Evolutionary conservation across 2,797 vertebrate species (phyloP).

Genomic region (Tapera naevia): DNA sequence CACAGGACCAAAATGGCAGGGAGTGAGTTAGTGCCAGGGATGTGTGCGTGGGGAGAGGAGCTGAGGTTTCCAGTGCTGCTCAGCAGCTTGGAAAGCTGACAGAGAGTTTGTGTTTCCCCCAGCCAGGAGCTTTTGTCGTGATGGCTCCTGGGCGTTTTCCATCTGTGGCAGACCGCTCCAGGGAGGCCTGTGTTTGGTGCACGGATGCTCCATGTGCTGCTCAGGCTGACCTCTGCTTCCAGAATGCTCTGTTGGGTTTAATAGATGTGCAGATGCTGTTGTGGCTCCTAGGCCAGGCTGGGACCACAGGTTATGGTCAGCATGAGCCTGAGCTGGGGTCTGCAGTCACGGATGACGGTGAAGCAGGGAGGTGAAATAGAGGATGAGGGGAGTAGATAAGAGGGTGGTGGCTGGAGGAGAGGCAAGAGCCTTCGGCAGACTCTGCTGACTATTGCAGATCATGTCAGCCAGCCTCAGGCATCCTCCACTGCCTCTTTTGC

Average conservation of each 20-base stretch:
- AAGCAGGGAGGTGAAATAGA: not conserved
- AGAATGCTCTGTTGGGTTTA: not conserved
- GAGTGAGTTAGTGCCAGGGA: slow-evolving; percentile 14
- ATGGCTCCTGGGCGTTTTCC: slow-evolving; percentile 49
- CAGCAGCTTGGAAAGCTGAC: not conserved
- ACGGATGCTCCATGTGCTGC: slow-evolving; percentile 42
- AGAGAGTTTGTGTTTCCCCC: not conserved
- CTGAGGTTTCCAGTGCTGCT: slow-evolving; percentile 34
- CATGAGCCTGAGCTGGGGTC: not conserved
- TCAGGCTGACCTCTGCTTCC: not conserved
- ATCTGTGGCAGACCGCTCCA: slow-evolving; percentile 31
- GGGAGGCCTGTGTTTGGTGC: not conserved
- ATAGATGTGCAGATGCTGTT: not conserved
- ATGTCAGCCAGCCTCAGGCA: not conserved
- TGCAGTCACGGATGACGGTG: not conserved
- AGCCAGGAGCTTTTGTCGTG: not conserved
- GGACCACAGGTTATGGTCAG: not conserved
- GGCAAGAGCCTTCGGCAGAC: not conserved
- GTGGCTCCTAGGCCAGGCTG: not conserved
- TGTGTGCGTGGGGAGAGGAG: not conserved
- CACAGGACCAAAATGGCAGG: not conserved
- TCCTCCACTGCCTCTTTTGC: not conserved
- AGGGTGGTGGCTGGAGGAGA: not conserved
- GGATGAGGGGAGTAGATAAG: not conserved
- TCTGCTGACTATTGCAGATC: not conserved